Evolutionary conservation across 1,140 invertebrate species (phyloP).

Genomic region (Bombus cullumanus): DNA sequence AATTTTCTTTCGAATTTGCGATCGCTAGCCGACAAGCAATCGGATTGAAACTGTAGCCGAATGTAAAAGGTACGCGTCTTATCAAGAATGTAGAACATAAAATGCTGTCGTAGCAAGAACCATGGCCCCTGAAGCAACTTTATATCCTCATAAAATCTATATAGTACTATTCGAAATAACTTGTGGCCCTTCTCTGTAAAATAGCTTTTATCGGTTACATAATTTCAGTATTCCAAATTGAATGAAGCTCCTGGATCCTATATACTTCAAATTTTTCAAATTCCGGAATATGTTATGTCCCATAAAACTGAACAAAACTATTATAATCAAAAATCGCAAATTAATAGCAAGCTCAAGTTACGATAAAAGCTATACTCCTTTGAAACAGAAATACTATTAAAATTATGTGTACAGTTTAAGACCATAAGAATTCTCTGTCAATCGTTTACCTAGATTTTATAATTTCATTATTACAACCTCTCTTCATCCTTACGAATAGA

Average conservation of each 20-base stretch:
- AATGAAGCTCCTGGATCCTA: not conserved
- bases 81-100: constrained; percentile 51
- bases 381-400: too few relatives aligned
- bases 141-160: not conserved
- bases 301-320: too few relatives aligned
- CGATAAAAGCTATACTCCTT: too few relatives aligned
- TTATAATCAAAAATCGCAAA: too few relatives aligned
- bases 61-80: constrained; percentile 62
- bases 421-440: too few relatives aligned
- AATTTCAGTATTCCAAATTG: not conserved
- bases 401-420: too few relatives aligned
- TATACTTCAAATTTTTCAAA: not conserved
- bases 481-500: too few relatives aligned
- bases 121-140: not conserved
- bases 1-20: constrained; percentile 55
- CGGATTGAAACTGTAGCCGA: constrained; percentile 33
- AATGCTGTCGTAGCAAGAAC: constrained; percentile 58
- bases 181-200: not conserved
- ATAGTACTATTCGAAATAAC: not conserved
- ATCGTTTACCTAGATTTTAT: too few relatives aligned
- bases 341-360: too few relatives aligned
- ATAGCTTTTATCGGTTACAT: not conserved
- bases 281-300: too few relatives aligned
- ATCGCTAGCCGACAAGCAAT: constrained; percentile 40
- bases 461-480: too few relatives aligned